Conservation (phyloP, 2,888 invertebrate species). For the Trissoscelio sp. region DNA sequence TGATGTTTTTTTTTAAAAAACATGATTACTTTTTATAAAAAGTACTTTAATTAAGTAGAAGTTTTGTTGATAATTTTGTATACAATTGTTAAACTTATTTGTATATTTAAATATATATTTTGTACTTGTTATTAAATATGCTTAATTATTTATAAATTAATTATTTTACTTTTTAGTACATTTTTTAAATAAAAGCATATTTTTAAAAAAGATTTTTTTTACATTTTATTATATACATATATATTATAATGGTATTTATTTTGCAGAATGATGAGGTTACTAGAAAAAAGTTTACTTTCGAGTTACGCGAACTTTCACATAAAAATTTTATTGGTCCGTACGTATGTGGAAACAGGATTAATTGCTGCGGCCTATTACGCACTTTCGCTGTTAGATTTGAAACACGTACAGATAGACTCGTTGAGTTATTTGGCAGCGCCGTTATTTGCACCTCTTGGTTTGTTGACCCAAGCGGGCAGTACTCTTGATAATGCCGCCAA, state of each 20-base stretch:
- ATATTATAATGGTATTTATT: slow-evolving; percentile 21
- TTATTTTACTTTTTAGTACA: too few relatives aligned
- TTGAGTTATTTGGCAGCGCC: slow-evolving; percentile 93
- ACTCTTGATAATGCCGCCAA: slow-evolving; percentile 91
- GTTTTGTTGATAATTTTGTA: too few relatives aligned
- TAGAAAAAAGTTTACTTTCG: slow-evolving; percentile 78
- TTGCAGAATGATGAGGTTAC: slow-evolving; percentile 78
- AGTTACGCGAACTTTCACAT: slow-evolving; percentile 96
- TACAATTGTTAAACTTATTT: too few relatives aligned
- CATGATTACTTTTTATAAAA: too few relatives aligned
- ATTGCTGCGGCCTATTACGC: slow-evolving; percentile 79
- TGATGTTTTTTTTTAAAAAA: too few relatives aligned
- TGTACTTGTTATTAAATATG: too few relatives aligned
- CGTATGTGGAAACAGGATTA: slow-evolving; percentile 86
- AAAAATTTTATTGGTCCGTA: slow-evolving; percentile 91
- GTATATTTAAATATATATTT: too few relatives aligned
- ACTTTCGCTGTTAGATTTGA: slow-evolving; percentile 88
- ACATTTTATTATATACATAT: too few relatives aligned
- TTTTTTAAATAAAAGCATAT: too few relatives aligned
- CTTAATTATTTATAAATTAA: too few relatives aligned
- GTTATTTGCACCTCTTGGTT: slow-evolving; percentile 89
- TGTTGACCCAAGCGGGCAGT: slow-evolving; percentile 88
- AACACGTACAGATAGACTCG: slow-evolving; percentile 96
- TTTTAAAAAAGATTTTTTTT: too few relatives aligned
- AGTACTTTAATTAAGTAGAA: too few relatives aligned